phyloP scores from a whole-genome alignment of 1,140 invertebrate species.

The Lethrus apterus region DNA sequence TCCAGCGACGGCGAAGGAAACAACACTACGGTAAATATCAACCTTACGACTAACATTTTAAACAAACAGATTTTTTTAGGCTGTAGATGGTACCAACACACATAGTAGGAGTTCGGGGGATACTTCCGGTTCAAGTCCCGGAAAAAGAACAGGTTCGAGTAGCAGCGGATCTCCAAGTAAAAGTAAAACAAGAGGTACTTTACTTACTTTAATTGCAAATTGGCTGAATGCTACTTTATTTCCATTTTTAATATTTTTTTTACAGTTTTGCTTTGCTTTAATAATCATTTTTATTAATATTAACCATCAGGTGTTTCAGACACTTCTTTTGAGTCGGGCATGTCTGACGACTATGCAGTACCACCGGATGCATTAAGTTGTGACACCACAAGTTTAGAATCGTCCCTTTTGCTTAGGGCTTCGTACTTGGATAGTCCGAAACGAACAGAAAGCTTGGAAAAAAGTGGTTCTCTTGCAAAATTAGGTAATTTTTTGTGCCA shows the following conservation, averaged over 20 bases:
- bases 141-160: conserved; percentile 59
- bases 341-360: conserved; percentile 93
- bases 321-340: conserved; percentile 84
- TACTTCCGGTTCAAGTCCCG: conserved; percentile 72
- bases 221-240: neutral
- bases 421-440: conserved; percentile 63
- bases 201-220: neutral
- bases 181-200: conserved; percentile 58
- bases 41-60: conserved; percentile 5
- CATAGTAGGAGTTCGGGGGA: conserved; percentile 80
- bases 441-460: conserved; percentile 73
- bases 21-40: conserved; percentile 44
- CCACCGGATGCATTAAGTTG: conserved; percentile 84
- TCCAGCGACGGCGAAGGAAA: conserved; percentile 90
- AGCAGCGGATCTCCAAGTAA: conserved; percentile 77
- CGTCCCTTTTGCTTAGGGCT: conserved; percentile 57
- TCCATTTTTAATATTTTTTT: conserved; percentile 11
- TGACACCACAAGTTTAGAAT: conserved; percentile 64
- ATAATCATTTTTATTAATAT: conserved; percentile 16
- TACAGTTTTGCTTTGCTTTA: conserved; percentile 19
- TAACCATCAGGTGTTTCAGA: conserved; percentile 52
- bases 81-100: conserved; percentile 46
- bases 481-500: no score
- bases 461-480: conserved; percentile 88
- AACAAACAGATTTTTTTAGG: conserved; percentile 19